Evolutionary conservation across 2,113 vertebrate genomes (phyloP).

Genomic region (Corythaixoides concolor): DNA sequence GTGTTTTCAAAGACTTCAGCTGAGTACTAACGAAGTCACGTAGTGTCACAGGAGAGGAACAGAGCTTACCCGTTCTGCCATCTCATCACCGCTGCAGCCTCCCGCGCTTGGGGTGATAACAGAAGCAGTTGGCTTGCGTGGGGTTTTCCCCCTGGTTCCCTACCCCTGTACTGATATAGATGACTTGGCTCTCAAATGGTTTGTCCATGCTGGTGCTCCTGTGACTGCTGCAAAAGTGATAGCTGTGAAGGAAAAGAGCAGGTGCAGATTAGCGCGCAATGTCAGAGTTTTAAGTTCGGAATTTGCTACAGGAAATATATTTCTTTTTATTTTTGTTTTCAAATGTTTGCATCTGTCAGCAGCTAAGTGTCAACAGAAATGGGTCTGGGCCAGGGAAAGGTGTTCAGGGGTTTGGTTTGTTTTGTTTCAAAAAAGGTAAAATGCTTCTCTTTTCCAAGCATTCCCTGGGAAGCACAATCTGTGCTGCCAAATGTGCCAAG

Average conservation of each 20-base stretch:
- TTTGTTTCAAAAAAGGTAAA: background rate
- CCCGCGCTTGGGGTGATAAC: background rate
- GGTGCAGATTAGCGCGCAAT: background rate
- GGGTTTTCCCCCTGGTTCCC: background rate
- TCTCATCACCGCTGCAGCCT: background rate
- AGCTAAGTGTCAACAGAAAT: background rate
- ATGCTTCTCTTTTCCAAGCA: background rate
- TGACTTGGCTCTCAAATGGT: background rate
- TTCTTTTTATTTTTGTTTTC: background rate
- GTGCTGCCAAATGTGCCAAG: background rate
- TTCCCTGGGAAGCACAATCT: conserved; percentile 27
- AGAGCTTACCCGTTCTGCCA: background rate
- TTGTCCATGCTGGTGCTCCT: background rate
- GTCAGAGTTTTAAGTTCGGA: background rate
- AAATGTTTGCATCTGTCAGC: background rate
- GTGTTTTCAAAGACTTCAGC: background rate
- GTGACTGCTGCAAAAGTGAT: background rate
- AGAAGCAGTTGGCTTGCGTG: background rate
- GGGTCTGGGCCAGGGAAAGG: background rate
- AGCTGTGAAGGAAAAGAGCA: background rate
- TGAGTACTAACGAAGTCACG: background rate
- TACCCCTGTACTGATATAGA: background rate
- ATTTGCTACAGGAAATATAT: background rate
- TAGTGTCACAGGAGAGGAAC: background rate
- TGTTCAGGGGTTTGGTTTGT: background rate